phyloP scores from a whole-genome alignment of 1,140 invertebrate genomes.

The Platyscapa corneri region DNA sequence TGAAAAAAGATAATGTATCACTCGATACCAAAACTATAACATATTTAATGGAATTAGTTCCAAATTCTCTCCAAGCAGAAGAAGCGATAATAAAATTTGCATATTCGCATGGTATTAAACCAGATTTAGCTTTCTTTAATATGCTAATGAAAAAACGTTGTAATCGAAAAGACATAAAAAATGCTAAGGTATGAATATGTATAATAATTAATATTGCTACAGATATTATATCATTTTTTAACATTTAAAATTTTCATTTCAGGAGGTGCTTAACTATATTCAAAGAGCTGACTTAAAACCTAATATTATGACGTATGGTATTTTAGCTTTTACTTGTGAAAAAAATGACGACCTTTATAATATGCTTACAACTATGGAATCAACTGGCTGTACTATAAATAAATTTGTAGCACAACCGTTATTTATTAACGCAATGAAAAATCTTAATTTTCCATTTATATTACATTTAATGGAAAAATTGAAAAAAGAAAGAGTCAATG shows the following conservation, averaged over 20 bases:
- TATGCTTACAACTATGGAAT: constrained; percentile 82
- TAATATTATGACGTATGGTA: constrained; percentile 89
- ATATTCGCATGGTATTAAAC: constrained; percentile 72
- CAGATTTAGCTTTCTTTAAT: constrained; percentile 90
- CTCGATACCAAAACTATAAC: constrained; percentile 89
- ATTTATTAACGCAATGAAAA: constrained; percentile 77
- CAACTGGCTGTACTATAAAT: constrained; percentile 80
- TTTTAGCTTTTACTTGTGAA: constrained; percentile 85
- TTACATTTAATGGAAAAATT: constrained; percentile 80
- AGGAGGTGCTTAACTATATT: constrained; percentile 81
- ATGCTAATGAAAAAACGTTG: constrained; percentile 87
- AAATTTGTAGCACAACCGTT: constrained; percentile 82
- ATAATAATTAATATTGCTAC: constrained; percentile 22
- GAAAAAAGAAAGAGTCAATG: constrained; percentile 76
- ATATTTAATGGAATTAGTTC: constrained; percentile 83
- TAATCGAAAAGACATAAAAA: constrained; percentile 78
- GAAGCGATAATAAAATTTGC: constrained; percentile 76
- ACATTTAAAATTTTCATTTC: constrained; percentile 56
- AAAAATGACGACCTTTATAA: constrained; percentile 76
- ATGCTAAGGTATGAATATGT: constrained; percentile 77
- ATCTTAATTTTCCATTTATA: constrained; percentile 79
- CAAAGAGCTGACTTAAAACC: constrained; percentile 77
- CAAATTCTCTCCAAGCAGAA: constrained; percentile 80
- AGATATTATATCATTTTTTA: constrained; percentile 32
- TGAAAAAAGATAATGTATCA: constrained; percentile 79